Conservation (phyloP, 1,140 invertebrate genomes). For the Cydia fagiglandana region DNA sequence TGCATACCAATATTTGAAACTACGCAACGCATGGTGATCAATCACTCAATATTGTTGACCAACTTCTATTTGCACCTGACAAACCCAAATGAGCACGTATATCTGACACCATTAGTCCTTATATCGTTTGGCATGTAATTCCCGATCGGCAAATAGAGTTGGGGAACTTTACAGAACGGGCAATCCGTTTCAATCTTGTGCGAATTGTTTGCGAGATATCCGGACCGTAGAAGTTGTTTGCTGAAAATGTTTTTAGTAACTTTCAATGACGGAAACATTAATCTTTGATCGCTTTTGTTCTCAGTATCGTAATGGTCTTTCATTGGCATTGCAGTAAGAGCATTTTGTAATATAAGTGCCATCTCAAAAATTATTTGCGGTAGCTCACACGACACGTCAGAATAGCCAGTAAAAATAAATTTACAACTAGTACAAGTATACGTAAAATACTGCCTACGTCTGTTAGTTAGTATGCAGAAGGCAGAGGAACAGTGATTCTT, state of each 20-base stretch:
- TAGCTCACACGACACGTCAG: too few species aligned
- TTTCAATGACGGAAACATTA: constrained; percentile 22
- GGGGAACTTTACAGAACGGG: constrained; percentile 29
- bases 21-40: constrained; percentile 27
- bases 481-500: too few species aligned
- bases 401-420: too few species aligned
- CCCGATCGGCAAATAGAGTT: constrained; percentile 4
- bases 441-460: too few species aligned
- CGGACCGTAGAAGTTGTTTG: constrained; percentile 19
- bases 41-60: constrained; percentile 25
- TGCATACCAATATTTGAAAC: constrained; percentile 30
- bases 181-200: constrained; percentile 32
- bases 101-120: background rate
- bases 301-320: background rate
- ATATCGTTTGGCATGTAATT: constrained; percentile 15
- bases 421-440: too few species aligned
- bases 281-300: background rate
- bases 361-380: too few species aligned
- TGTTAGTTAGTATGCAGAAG: too few species aligned
- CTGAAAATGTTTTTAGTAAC: constrained; percentile 22
- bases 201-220: constrained; percentile 30
- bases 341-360: background rate
- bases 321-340: background rate
- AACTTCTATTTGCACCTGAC: background rate
- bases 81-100: background rate